These are phyloP conservation scores for Lophochroa leadbeateri DNA, from an alignment of 2,113 vertebrate species.

Conservation along the genomic window DNA sequence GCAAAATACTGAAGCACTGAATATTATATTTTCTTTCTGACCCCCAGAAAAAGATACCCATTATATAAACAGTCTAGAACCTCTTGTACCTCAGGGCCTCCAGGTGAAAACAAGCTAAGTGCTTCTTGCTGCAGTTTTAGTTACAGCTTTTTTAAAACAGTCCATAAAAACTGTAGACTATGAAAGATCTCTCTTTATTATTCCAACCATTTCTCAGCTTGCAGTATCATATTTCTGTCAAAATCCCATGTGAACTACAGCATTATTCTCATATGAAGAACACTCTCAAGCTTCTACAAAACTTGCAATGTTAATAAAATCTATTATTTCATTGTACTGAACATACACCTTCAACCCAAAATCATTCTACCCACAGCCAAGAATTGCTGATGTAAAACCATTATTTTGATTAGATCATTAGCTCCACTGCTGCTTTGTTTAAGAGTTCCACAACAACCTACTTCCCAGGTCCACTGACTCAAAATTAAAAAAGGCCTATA, in stretches of 20 bases:
- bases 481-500: not conserved
- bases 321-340: not conserved
- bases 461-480: not conserved
- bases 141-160: not conserved
- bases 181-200: not conserved
- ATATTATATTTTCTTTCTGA: not conserved
- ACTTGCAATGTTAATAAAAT: not conserved
- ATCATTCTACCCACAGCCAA: not conserved
- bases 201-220: not conserved
- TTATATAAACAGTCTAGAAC: not conserved
- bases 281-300: not conserved
- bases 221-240: not conserved
- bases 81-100: not conserved
- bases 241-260: not conserved
- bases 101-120: not conserved
- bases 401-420: not conserved
- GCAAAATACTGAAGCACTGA: not conserved
- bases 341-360: not conserved
- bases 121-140: not conserved
- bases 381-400: not conserved
- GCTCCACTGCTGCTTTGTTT: not conserved
- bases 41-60: not conserved
- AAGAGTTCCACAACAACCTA: not conserved
- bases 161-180: not conserved
- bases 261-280: not conserved